Evolutionary conservation across 2,113 vertebrate species (phyloP).

Genomic region (Phylloscopus trochilus): DNA sequence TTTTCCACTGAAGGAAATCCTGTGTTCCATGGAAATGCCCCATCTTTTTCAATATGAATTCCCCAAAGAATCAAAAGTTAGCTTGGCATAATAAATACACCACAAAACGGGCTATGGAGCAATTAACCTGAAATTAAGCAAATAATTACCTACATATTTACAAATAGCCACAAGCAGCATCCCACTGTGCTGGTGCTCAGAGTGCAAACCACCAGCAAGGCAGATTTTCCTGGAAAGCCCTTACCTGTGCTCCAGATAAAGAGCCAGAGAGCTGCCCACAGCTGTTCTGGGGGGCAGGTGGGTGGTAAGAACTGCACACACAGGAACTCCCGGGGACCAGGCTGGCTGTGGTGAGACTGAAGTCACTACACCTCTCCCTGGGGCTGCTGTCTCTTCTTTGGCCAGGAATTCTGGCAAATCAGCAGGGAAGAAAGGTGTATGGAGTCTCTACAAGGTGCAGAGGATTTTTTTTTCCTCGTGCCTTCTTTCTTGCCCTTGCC

Average conservation of each 20-base stretch:
- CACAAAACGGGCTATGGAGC: neutral
- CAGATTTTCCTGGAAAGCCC: neutral
- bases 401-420: neutral
- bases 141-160: neutral
- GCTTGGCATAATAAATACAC: neutral
- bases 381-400: neutral
- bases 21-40: neutral
- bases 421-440: neutral
- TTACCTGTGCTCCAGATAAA: slow-evolving; percentile 64
- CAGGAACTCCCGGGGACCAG: neutral
- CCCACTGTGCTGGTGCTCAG: rapidly evolving
- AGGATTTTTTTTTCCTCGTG: neutral
- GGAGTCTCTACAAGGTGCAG: neutral
- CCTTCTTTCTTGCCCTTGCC: slow-evolving; percentile 35
- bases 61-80: neutral
- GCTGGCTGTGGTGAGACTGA: neutral
- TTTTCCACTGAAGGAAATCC: neutral
- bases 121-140: neutral
- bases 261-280: neutral
- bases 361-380: neutral
- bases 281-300: neutral
- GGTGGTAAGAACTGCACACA: neutral
- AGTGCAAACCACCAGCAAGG: neutral
- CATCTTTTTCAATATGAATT: neutral
- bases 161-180: neutral